Evolutionary conservation across 2,888 invertebrate species (phyloP).

Genomic region (Pheosia tremula): DNA sequence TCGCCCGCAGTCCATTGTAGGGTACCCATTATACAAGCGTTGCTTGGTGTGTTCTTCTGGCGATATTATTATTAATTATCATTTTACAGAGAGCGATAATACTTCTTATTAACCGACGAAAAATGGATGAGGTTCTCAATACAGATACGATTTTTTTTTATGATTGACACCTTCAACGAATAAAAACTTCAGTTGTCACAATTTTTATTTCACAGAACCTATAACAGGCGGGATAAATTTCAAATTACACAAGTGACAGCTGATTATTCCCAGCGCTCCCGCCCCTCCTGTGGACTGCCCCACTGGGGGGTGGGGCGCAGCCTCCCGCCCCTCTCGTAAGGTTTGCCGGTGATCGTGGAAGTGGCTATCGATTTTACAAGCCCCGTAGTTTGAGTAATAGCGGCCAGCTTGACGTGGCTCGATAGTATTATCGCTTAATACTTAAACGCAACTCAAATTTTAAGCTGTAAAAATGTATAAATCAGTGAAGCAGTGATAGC

Average conservation of each 20-base stretch:
- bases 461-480: too few species aligned
- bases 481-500: neutral
- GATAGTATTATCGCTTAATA: neutral
- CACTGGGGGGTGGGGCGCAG: constrained; percentile 15
- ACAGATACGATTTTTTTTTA: too few species aligned
- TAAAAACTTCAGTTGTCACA: neutral
- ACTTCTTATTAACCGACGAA: too few species aligned
- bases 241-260: constrained; percentile 49
- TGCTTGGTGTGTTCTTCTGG: too few species aligned
- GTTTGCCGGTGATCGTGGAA: constrained; percentile 34
- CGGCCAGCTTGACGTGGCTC: neutral
- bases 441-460: too few species aligned
- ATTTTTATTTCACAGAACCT: neutral
- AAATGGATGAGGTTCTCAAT: too few species aligned
- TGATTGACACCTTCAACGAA: neutral
- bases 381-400: constrained; percentile 16
- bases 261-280: constrained; percentile 42
- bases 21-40: too few species aligned
- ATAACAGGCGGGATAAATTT: constrained; percentile 33
- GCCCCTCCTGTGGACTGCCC: neutral
- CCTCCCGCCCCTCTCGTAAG: constrained; percentile 33
- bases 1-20: too few species aligned
- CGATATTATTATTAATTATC: too few species aligned
- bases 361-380: constrained; percentile 45
- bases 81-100: too few species aligned